Evolutionary conservation across 2,888 invertebrate genomes (phyloP).

Genomic region (Thereva nobilitata): DNA sequence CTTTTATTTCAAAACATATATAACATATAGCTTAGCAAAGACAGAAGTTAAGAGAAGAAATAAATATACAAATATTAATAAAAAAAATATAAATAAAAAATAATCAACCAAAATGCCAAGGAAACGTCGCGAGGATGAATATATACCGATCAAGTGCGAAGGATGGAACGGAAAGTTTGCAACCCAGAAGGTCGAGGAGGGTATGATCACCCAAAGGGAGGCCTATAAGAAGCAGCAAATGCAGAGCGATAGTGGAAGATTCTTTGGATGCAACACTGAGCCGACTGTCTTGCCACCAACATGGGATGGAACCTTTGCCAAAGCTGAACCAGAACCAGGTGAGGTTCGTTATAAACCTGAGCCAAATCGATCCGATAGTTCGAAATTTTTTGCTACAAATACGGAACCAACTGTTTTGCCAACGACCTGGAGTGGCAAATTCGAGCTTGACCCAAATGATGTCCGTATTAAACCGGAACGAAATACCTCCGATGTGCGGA

Average conservation of each 20-base stretch:
- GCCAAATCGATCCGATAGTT: constrained; percentile 52
- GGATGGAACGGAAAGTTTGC: constrained; percentile 58
- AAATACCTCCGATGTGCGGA: constrained; percentile 53
- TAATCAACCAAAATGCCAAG: constrained; percentile 48
- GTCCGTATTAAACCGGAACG: constrained; percentile 46
- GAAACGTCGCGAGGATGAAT: constrained; percentile 50
- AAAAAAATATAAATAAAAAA: no score
- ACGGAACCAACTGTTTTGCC: constrained; percentile 54
- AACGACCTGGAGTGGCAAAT: constrained; percentile 56
- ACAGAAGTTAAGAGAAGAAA: no score
- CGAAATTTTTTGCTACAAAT: constrained; percentile 54
- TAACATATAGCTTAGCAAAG: no score
- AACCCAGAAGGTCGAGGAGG: constrained; percentile 47
- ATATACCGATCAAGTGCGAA: constrained; percentile 57
- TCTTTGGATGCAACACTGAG: constrained; percentile 53
- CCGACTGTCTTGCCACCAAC: constrained; percentile 53
- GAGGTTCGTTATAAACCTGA: constrained; percentile 48
- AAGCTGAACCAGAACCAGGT: constrained; percentile 44
- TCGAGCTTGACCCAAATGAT: constrained; percentile 49
- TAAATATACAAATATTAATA: no score
- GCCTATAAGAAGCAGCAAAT: constrained; percentile 51
- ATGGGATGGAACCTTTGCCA: constrained; percentile 56
- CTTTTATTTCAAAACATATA: no score
- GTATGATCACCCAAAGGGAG: constrained; percentile 47
- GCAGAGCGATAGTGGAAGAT: constrained; percentile 53